Evolutionary conservation across 2,113 vertebrate genomes (phyloP).

Genomic region (Lagopus leucura): DNA sequence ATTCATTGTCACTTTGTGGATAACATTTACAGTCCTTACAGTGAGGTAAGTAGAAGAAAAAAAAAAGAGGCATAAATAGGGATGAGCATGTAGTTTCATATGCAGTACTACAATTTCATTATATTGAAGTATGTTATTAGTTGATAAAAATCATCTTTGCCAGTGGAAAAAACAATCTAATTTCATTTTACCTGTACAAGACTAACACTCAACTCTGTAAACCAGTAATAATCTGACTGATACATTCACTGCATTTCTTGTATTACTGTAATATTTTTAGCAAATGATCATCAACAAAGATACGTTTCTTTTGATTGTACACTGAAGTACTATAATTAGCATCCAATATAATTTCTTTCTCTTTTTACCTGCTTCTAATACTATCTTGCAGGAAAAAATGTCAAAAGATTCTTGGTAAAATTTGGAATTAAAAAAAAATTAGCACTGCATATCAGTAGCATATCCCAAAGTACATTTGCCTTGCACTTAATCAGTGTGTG

Average conservation of each 20-base stretch:
- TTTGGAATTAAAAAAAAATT: conserved; percentile 22
- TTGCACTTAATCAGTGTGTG: background rate
- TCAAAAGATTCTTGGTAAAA: background rate
- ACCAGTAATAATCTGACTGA: conserved; percentile 18
- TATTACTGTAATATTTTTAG: conserved; percentile 51
- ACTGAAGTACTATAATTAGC: background rate
- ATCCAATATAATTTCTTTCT: background rate
- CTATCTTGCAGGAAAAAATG: background rate
- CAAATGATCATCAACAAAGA: background rate
- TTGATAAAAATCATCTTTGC: conserved; percentile 4
- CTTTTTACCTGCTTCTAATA: background rate
- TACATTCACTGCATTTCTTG: conserved; percentile 8
- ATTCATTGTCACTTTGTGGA: background rate
- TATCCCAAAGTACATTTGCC: background rate
- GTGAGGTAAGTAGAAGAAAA: background rate
- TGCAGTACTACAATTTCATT: background rate
- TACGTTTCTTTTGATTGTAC: background rate
- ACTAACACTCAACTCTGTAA: conserved; percentile 4
- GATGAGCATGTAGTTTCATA: background rate
- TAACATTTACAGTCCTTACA: background rate
- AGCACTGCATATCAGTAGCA: background rate
- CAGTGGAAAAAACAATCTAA: background rate
- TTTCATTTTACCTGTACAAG: conserved; percentile 44
- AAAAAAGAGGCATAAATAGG: background rate
- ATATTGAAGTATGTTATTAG: background rate